phyloP scores from a whole-genome alignment of 35 echinoderm and acorn worm genomes.

The Eucidaris tribuloides region DNA sequence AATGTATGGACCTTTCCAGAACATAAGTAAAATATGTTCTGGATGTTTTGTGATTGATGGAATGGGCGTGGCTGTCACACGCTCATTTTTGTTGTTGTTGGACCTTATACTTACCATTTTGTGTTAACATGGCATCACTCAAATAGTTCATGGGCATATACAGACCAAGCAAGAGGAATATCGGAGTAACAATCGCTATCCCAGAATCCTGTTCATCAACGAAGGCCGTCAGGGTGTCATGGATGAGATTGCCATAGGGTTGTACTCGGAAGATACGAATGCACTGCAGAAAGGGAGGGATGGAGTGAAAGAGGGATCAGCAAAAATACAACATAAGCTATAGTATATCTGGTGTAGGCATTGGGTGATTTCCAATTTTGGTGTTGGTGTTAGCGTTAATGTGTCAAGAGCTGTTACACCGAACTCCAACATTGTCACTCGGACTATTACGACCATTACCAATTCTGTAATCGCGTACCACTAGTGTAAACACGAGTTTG shows the following conservation, averaged over 20 bases:
- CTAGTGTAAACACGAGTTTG: too few relatives aligned
- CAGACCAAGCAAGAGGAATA: conserved; percentile 88
- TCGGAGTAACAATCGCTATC: conserved; percentile 73
- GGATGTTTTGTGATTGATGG: background rate
- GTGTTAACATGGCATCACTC: background rate
- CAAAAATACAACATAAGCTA: background rate
- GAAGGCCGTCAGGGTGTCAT: conserved; percentile 60
- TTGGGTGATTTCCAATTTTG: too few relatives aligned
- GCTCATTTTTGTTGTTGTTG: too few relatives aligned
- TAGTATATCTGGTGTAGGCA: too few relatives aligned
- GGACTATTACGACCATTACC: too few relatives aligned
- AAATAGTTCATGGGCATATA: conserved; percentile 76
- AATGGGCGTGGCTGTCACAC: background rate
- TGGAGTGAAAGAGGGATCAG: background rate
- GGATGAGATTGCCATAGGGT: conserved; percentile 71
- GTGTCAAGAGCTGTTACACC: too few relatives aligned
- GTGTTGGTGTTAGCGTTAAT: too few relatives aligned
- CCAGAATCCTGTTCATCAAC: conserved; percentile 80
- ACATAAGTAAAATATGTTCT: background rate
- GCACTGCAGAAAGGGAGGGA: conserved; percentile 28
- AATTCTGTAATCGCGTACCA: too few relatives aligned
- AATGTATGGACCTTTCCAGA: too few relatives aligned
- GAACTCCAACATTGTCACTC: too few relatives aligned
- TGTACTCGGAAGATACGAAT: conserved; percentile 66
- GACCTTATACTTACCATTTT: conserved; percentile 24